These are phyloP conservation scores for Drosophila oshimai DNA, from an alignment of 1,140 invertebrate species.

Conservation along the genomic window DNA sequence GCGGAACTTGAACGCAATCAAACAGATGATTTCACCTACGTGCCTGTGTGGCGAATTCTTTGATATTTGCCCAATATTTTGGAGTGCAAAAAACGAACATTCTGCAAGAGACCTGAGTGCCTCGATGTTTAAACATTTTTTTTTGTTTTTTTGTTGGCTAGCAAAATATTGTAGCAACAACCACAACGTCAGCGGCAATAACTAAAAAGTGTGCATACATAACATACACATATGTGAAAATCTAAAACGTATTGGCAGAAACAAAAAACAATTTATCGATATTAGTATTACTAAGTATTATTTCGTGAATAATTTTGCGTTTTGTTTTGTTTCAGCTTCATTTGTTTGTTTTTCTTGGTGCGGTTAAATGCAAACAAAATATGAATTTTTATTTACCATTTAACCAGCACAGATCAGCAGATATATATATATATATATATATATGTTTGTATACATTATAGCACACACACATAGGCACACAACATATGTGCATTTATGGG, in stretches of 20 bases:
- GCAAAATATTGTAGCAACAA: conserved; percentile 30
- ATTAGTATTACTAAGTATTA: conserved; percentile 72
- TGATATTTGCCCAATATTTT: conserved; percentile 21
- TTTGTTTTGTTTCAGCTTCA: conserved; percentile 14
- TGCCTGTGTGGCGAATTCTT: conserved; percentile 11
- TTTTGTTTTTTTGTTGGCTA: conserved; percentile 2
- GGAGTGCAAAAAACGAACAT: background rate
- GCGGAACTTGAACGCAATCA: background rate
- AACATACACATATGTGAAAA: conserved; percentile 1
- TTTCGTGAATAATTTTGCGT: conserved; percentile 29
- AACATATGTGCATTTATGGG: background rate
- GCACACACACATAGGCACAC: background rate
- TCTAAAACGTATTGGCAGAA: background rate
- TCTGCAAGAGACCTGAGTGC: conserved; percentile 9
- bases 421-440: background rate
- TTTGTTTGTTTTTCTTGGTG: conserved; percentile 31
- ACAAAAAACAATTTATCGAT: conserved; percentile 45
- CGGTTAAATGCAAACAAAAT: conserved; percentile 47
- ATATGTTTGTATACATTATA: background rate
- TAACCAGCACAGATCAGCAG: conserved; percentile 13
- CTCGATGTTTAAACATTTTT: conserved; percentile 50
- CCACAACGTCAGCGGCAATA: background rate
- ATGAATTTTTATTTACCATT: conserved; percentile 54
- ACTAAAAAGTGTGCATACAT: conserved; percentile 19
- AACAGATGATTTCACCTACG: conserved; percentile 25